Evolutionary conservation across 2,888 invertebrate species (phyloP), one percentile per base, ranked within the genome.

Genomic region (Anthophora plumipes): DNA sequence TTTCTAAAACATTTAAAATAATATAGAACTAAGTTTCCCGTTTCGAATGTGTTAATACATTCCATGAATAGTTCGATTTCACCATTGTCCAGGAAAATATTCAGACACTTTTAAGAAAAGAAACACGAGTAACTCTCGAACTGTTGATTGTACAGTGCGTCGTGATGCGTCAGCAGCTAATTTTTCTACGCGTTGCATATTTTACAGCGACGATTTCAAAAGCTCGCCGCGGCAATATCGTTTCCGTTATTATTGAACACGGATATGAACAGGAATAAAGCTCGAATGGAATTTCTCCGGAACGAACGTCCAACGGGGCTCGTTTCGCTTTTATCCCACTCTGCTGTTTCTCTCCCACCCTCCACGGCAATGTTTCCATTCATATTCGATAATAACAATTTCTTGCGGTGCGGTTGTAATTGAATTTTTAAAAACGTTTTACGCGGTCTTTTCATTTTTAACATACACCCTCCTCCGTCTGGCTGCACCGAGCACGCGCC

Each of bases 381-480:
- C 63, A 22, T 57, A 68, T 39, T 52, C 63, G 78, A 63, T 69
- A 69, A 63, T 69, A 77, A 69, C 77, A 77, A 59, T 64, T 64
- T 31, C 52, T 77, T 59, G 46, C 43, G 39, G 14, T 37, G 8
- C 20, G 48, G 31, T 50, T 59, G 50, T 64, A 78, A 78, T 78
- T 77, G 77, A 78, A 78, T 78, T 77, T 68, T 77, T 64, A 52
- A 77, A 57, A 46, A 46, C 39, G 37, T n/a, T 31, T 50, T 31
- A 4, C 43, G 9, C 12, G 17, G 50, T 7, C 5, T n/a, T 71
- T 50, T 22, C 57, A 41, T 41, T 57, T 59, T 64, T 41, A 57
- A 68, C 43, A 43, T n/a, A n/a, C n/a, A n/a, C n/a, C n/a, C n/a
- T n/a, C n/a, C n/a, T n/a, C n/a, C n/a, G n/a, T n/a, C n/a, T n/a